Percentiles rank a stretch among this genome's conserved stretches.
Evolutionary conservation across 2,888 invertebrate species (phyloP).

Genomic region (Dryococelus australis): DNA sequence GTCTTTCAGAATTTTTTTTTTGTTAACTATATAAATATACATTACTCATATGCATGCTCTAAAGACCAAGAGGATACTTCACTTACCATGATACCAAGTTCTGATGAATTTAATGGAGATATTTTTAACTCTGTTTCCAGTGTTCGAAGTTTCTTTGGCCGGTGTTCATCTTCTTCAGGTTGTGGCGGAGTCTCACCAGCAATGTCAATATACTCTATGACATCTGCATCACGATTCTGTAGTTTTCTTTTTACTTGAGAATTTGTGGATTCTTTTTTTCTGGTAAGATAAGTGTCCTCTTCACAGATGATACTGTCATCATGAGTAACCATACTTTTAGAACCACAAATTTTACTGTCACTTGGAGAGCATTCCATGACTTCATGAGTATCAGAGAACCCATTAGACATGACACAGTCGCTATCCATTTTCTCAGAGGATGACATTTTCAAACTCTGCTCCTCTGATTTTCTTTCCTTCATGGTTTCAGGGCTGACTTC

Average conservation of each 20-base stretch:
- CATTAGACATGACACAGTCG: not conserved
- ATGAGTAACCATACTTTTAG: not conserved
- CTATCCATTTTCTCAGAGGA: not conserved
- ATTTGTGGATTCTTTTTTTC: not conserved
- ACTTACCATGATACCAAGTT: not conserved
- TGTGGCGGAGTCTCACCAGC: not conserved
- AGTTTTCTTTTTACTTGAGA: not conserved
- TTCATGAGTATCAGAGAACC: not conserved
- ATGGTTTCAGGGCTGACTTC: not conserved
- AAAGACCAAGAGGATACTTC: too few relatives aligned
- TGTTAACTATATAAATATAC: too few relatives aligned
- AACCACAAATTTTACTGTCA: not conserved
- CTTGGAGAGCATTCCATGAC: not conserved
- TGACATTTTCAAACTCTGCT: not conserved
- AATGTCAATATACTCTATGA: constrained; percentile 3
- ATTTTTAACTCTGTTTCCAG: not conserved
- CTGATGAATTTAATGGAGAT: not conserved
- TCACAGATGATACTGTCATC: not conserved
- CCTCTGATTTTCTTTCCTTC: not conserved
- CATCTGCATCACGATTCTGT: not conserved
- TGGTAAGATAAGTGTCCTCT: not conserved
- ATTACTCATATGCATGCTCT: too few relatives aligned
- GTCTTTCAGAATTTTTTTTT: too few relatives aligned
- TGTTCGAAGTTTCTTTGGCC: not conserved
- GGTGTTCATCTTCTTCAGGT: not conserved